Conservation (phyloP, 2,888 invertebrate species). For the Athalia circularis region DNA sequence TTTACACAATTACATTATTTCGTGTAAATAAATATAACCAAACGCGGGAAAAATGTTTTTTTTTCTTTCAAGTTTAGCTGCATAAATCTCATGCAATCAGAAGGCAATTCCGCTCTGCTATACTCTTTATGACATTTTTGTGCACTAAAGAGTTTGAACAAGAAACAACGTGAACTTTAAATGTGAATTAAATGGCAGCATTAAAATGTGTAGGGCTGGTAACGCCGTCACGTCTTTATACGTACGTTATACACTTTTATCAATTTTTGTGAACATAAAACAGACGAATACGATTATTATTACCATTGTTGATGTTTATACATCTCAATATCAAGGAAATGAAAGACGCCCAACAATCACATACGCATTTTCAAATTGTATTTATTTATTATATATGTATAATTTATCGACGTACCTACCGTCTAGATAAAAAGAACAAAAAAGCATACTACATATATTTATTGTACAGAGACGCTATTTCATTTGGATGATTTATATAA, state of each 20-base stretch:
- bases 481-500: constrained; percentile 58
- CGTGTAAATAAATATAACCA: too few relatives aligned
- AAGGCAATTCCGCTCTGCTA: neutral
- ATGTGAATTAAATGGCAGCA: constrained; percentile 52
- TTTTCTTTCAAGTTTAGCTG: too few relatives aligned
- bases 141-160: neutral
- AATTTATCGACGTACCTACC: constrained; percentile 15
- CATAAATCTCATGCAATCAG: too few relatives aligned
- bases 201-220: constrained; percentile 66
- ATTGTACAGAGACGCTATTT: constrained; percentile 71
- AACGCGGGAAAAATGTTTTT: too few relatives aligned
- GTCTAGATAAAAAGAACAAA: constrained; percentile 22
- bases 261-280: constrained; percentile 24
- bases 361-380: constrained; percentile 30
- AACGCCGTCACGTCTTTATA: constrained; percentile 63
- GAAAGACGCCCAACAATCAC: constrained; percentile 22
- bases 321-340: constrained; percentile 2
- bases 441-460: constrained; percentile 13
- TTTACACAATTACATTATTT: too few relatives aligned
- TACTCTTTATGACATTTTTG: neutral
- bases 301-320: constrained; percentile 9
- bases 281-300: constrained; percentile 34
- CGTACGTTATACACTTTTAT: neutral
- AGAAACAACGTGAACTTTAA: constrained; percentile 11
- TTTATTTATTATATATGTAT: constrained; percentile 27